Conservation (phyloP, 2,888 invertebrate genomes). For the Pollenia griseotomentosa region DNA sequence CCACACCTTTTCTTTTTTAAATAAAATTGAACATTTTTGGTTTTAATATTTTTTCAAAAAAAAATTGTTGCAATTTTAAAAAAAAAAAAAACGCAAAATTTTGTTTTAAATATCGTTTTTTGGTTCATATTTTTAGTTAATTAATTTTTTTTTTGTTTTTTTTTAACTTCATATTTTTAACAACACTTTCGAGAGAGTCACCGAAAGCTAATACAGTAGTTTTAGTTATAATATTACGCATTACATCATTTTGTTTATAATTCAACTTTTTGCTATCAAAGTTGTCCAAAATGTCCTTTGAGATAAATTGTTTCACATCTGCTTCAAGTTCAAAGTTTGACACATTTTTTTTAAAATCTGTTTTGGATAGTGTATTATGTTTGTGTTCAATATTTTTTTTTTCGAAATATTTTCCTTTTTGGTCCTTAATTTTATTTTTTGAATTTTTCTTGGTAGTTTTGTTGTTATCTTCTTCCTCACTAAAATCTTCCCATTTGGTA, state of each 20-base stretch:
- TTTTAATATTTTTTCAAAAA: too few species aligned
- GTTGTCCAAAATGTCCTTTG: constrained; percentile 61
- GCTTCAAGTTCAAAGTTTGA: neutral
- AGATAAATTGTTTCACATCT: constrained; percentile 40
- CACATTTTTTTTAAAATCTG: constrained; percentile 14
- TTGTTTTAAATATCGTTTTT: too few species aligned
- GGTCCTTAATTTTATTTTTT: neutral
- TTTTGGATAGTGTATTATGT: constrained; percentile 11
- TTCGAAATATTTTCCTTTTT: neutral
- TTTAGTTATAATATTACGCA: constrained; percentile 75
- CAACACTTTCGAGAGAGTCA: constrained; percentile 45
- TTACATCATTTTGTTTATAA: constrained; percentile 76
- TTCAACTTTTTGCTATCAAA: constrained; percentile 75
- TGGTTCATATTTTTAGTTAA: neutral
- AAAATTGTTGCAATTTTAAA: too few species aligned
- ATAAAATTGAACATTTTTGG: too few species aligned
- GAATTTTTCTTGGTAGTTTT: constrained; percentile 41
- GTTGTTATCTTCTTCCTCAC: constrained; percentile 65
- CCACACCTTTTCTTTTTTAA: too few species aligned
- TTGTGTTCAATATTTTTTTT: neutral
- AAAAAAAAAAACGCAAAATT: too few species aligned
- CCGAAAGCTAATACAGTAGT: constrained; percentile 30
- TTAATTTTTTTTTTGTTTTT: constrained; percentile 53
- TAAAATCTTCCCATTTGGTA: constrained; percentile 80
- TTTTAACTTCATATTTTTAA: constrained; percentile 66